phyloP scores from a whole-genome alignment of 1,140 invertebrate genomes.

The Triops cancriformis region DNA sequence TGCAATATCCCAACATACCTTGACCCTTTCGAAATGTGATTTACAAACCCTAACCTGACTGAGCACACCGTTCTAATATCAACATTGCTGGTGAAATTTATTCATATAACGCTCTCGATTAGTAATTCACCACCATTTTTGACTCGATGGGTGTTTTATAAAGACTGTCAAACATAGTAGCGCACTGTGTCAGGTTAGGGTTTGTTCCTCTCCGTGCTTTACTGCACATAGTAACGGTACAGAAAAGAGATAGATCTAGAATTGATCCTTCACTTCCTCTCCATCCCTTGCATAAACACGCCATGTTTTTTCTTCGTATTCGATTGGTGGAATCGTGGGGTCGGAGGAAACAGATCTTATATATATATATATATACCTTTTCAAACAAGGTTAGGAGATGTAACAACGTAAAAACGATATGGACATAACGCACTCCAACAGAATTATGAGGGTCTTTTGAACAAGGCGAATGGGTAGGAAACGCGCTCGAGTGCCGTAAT shows the following conservation, averaged over 20 bases:
- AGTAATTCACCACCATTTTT: too few relatives aligned
- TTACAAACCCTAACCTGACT: not conserved
- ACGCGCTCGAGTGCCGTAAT: conserved; percentile 11
- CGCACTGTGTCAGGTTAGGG: too few relatives aligned
- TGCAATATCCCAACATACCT: not conserved
- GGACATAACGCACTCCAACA: conserved; percentile 54
- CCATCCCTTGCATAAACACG: not conserved
- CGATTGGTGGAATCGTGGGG: not conserved
- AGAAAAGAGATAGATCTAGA: not conserved
- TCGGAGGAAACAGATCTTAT: not conserved
- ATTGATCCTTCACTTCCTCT: not conserved
- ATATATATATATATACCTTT: conserved; percentile 44
- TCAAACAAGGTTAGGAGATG: conserved; percentile 52
- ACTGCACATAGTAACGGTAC: not conserved
- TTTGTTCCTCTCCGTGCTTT: not conserved
- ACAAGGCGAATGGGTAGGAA: not conserved
- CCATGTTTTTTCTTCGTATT: not conserved
- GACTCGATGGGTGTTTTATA: too few relatives aligned
- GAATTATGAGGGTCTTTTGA: conserved; percentile 27
- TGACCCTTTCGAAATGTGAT: not conserved
- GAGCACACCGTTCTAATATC: too few relatives aligned
- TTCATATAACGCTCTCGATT: too few relatives aligned
- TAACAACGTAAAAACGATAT: conserved; percentile 51
- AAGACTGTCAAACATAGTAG: too few relatives aligned
- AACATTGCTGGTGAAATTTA: too few relatives aligned